A percentile compares a stretch with the other conserved stretches of the same genome.
Evolutionary conservation across 2,113 vertebrate genomes (phyloP).

Genomic region (Mesocricetus auratus): DNA sequence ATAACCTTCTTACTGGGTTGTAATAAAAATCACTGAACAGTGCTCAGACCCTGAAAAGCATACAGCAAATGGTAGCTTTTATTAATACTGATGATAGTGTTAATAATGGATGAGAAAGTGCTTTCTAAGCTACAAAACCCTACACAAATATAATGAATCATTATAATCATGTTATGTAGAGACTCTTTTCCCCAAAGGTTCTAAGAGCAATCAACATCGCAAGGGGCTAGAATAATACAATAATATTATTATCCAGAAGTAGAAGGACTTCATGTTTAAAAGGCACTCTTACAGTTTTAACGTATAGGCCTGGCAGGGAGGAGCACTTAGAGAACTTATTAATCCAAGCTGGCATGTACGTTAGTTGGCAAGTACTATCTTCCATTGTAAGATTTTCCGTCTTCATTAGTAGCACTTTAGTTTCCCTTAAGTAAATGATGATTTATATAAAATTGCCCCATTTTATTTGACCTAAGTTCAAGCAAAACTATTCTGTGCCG

Average conservation of each 20-base stretch:
- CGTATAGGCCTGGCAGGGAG: constrained; percentile 16
- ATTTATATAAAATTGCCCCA: constrained; percentile 65
- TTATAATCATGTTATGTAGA: constrained; percentile 73
- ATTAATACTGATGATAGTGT: constrained; percentile 79
- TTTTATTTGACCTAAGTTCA: constrained; percentile 66
- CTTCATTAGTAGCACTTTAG: constrained; percentile 66
- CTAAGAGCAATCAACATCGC: constrained; percentile 61
- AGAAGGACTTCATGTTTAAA: constrained; percentile 39
- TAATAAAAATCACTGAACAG: constrained; percentile 28
- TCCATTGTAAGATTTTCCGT: constrained; percentile 56
- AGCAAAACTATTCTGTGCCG: not conserved
- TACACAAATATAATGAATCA: constrained; percentile 79
- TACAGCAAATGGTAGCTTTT: constrained; percentile 73
- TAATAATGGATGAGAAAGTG: constrained; percentile 78
- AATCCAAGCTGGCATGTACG: not conserved
- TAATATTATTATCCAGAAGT: constrained; percentile 58
- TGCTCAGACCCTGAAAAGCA: constrained; percentile 49
- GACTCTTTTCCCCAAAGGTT: constrained; percentile 69
- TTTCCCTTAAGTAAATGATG: constrained; percentile 69
- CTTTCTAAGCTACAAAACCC: constrained; percentile 73
- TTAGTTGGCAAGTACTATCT: constrained; percentile 60
- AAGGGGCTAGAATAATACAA: constrained; percentile 68
- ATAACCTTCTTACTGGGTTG: not conserved
- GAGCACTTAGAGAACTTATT: constrained; percentile 35
- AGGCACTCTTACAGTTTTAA: constrained; percentile 42